A percentile compares a stretch with the other conserved stretches of the same genome.
Evolutionary conservation across 2,113 vertebrate species (phyloP).

Genomic region (Sapayoa aenigma): DNA sequence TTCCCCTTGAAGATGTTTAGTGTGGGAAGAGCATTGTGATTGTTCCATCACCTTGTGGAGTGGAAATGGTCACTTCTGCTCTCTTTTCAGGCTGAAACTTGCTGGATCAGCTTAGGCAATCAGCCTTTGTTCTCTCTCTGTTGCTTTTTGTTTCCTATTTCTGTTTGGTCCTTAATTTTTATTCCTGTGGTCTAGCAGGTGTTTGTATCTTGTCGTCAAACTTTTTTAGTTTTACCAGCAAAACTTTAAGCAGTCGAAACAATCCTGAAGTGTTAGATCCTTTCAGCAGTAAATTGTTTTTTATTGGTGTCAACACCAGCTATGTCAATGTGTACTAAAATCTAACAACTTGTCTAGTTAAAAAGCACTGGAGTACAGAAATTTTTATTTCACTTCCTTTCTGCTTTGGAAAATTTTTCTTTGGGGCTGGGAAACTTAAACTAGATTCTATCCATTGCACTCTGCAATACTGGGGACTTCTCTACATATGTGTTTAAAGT

Average conservation of each 20-base stretch:
- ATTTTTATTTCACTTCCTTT: not conserved
- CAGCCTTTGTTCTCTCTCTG: not conserved
- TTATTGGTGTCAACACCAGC: constrained; percentile 57
- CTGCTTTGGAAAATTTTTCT: not conserved
- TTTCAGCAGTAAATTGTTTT: constrained; percentile 58
- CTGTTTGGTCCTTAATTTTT: constrained; percentile 29
- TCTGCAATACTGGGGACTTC: not conserved
- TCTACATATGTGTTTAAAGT: not conserved
- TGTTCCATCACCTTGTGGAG: not conserved
- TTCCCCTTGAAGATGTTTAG: not conserved
- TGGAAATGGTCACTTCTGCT: not conserved
- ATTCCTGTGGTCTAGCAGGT: not conserved
- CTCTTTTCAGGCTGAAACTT: not conserved
- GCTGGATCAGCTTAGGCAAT: not conserved
- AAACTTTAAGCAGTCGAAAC: constrained; percentile 3
- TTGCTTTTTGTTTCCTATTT: not conserved
- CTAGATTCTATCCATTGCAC: not conserved
- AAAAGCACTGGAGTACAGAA: constrained; percentile 32
- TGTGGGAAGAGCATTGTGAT: not conserved
- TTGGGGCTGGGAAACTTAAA: not conserved
- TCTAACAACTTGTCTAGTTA: constrained; percentile 47
- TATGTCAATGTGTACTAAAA: constrained; percentile 49
- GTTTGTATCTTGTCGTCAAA: constrained; percentile 8
- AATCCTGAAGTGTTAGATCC: constrained; percentile 20
- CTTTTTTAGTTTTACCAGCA: constrained; percentile 20